A percentile compares a stretch with the other conserved stretches of the same genome.
phyloP scores from a whole-genome alignment of 2,113 vertebrate species.

The Empidonax traillii region DNA sequence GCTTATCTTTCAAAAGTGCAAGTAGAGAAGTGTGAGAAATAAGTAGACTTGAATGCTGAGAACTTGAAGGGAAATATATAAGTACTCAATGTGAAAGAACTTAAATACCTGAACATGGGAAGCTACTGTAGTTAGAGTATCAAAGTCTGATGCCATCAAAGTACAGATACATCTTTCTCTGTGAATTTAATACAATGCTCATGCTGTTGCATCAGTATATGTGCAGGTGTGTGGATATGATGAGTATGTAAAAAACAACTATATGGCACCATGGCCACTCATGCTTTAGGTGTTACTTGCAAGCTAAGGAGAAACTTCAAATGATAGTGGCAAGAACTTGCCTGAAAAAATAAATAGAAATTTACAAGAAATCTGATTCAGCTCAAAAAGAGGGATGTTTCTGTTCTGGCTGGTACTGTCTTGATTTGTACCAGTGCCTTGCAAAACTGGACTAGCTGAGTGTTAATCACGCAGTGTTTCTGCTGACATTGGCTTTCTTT shows the following conservation, averaged over 20 bases:
- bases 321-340: not conserved
- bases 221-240: not conserved
- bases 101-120: not conserved
- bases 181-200: not conserved
- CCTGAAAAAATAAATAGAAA: not conserved
- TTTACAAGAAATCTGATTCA: not conserved
- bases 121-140: not conserved
- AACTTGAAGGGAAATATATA: not conserved
- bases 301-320: not conserved
- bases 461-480: not conserved
- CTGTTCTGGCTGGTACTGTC: not conserved
- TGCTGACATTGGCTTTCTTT: constrained; percentile 26
- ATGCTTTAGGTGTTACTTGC: not conserved
- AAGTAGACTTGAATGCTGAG: not conserved
- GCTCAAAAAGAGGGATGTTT: not conserved
- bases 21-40: not conserved
- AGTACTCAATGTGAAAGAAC: not conserved
- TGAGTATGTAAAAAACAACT: not conserved
- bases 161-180: not conserved
- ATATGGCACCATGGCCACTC: not conserved
- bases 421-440: not conserved
- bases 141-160: not conserved
- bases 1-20: not conserved
- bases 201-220: rapidly evolving
- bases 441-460: constrained; percentile 14